Evolutionary conservation across 2,113 vertebrate species (phyloP), one percentile per base, ranked within the genome.

Genomic region (Saguinus imperator): DNA sequence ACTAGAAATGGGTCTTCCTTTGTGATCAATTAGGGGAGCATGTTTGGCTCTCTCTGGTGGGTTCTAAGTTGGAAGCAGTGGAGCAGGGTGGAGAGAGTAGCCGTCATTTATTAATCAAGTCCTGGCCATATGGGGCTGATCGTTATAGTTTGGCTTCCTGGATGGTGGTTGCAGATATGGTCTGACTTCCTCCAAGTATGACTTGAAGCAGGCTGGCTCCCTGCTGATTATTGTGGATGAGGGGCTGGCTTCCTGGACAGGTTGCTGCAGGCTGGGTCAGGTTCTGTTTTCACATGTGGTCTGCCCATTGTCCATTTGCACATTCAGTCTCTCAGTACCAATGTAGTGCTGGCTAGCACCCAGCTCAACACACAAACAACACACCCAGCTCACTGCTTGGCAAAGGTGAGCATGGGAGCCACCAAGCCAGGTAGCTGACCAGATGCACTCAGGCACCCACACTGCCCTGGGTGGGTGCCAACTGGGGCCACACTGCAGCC

Each of bases 391-490:
- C 40, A 37, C 14, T 17, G 55, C 17, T 85, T 55, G 73, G 16
- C 17, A 0, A 5, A 10, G 43, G 21, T 81, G 48, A 68, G 12
- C 21, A 1, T 6, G 8, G 57, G 55, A 37, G 40, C 37, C 27
- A 6, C 9, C 11, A 11, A 0, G 4, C n/a, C 55, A 27, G 27
- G 45, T 58, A 43, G 20, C 35, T 73, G 18, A 57, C 35, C 12
- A 4, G 45, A 55, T 73, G 52, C 14, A 23, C 29, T 32, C 35
- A n/a, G 73, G 14, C n/a, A 17, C n/a, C 32, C 7, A 35, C 40
- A 18, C 9, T 23, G 9, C n/a, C 64, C 11, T 0, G 0, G 11
- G 43, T 82, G 64, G 55, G 14, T 1, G 2, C 83, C 6, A 1
- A 8, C 29, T 18, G 48, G 43, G n/a, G 9, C 21, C 37, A 29